Base-by-base conservation (phyloP, 92 coral and sea anemone species). In the Epizoanthus stellaris region DNA sequence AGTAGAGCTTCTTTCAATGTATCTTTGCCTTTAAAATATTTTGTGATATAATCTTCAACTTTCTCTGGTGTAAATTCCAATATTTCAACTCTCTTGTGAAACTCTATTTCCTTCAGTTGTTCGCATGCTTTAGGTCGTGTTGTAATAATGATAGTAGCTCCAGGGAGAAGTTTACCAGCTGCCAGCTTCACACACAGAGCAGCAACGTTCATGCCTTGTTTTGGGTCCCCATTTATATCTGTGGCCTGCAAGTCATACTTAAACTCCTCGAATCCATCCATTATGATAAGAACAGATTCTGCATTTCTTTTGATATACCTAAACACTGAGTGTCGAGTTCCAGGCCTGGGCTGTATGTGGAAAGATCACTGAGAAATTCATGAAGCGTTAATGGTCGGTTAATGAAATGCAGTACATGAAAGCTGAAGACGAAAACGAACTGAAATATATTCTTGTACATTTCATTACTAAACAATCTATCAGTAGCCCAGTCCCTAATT, bases 401-500 rank as follows among this genome's bases (percentile, higher is more conserved):
- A 58, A 58, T 13, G 14, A 58, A 58, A 11, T 58, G 7, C n/a
- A 58, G n/a, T 4, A 0, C 16, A 4, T 16, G 15, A 58, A 58
- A 58, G n/a, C 16, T 58, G 63, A 58, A 58, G 63, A 58, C 7
- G n/a, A 58, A 58, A 16, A 58, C 63, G n/a, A 58, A 58, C 63
- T 58, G 14, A 58, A 58, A 58, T 12, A 4, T 58, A 16, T 58
- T 58, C 63, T 58, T 58, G 19, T 58, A 11, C 63, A 13, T 16
- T 58, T 58, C 16, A 1, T 12, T 12, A 58, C 17, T 13, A 58
- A 58, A 58, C 14, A 58, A 19, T 16, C 63, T 58, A 3, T 12
- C 63, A 58, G 63, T 13, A 42, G 92, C 89, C 89, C 92, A 89
- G 64, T 89, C 92, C 54, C 92, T 75, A 30, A 30, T 30, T 30